phyloP scores from a whole-genome alignment of 2,888 invertebrate species.

The Pocota personata region DNA sequence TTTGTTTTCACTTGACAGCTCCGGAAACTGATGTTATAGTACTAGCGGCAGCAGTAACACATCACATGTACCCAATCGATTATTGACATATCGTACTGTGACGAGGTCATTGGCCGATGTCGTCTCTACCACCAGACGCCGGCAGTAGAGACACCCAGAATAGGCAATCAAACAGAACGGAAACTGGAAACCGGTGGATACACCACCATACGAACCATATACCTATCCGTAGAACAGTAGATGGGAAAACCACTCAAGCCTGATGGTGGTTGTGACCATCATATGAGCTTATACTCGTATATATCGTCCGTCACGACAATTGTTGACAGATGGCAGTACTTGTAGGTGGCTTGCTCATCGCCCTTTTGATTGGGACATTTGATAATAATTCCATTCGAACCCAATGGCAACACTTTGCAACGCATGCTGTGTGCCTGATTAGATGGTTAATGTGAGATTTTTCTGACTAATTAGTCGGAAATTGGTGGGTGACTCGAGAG shows the following conservation, averaged over 20 bases:
- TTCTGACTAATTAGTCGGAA: conserved; percentile 34
- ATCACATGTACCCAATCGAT: conserved; percentile 25
- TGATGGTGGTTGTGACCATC: neutral
- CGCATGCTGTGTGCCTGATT: conserved; percentile 2
- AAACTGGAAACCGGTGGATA: conserved; percentile 28
- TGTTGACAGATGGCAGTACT: conserved; percentile 41
- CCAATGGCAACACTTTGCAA: neutral
- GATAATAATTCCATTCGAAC: neutral
- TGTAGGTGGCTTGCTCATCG: conserved; percentile 13
- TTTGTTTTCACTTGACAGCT: conserved; percentile 21
- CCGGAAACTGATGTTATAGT: conserved; percentile 29
- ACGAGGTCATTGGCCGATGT: conserved; percentile 25
- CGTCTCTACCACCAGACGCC: neutral
- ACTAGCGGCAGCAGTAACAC: neutral
- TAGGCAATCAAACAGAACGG: conserved; percentile 51
- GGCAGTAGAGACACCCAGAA: conserved; percentile 5
- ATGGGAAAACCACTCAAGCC: neutral
- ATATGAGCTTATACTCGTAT: neutral
- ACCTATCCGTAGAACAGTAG: neutral
- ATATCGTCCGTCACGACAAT: conserved; percentile 1
- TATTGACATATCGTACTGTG: conserved; percentile 37
- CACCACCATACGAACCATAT: neutral
- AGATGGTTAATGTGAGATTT: conserved; percentile 14
- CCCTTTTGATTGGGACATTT: conserved; percentile 24
- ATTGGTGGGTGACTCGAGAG: neutral